phyloP scores from a whole-genome alignment of 2,888 invertebrate species.

The Ligdia adustata region DNA sequence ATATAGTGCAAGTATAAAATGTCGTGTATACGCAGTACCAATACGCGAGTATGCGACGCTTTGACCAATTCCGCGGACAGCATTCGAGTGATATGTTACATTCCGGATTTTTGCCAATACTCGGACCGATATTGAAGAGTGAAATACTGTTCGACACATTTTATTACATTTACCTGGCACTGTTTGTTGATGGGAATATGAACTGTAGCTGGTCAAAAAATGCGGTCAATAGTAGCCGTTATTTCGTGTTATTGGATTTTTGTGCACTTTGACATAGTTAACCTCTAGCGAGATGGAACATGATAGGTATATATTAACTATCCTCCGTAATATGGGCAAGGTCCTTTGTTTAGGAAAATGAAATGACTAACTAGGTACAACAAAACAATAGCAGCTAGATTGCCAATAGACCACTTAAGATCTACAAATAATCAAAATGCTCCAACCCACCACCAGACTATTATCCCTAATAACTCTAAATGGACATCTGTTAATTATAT shows the following conservation, averaged over 20 bases:
- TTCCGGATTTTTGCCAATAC: slow-evolving; percentile 51
- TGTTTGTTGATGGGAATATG: slow-evolving; percentile 16
- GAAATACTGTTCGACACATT: slow-evolving; percentile 53
- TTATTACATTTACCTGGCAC: slow-evolving; percentile 56
- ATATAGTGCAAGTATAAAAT: neutral
- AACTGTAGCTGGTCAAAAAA: slow-evolving; percentile 10
- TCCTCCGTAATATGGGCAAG: too few relatives aligned
- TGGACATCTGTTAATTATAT: too few relatives aligned
- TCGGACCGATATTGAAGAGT: slow-evolving; percentile 48
- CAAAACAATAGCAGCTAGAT: too few relatives aligned
- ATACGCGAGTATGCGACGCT: slow-evolving; percentile 37
- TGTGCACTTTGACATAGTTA: neutral
- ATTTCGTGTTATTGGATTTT: slow-evolving; percentile 11
- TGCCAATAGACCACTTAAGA: too few relatives aligned
- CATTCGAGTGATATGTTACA: slow-evolving; percentile 39
- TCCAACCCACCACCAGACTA: too few relatives aligned
- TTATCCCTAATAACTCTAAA: too few relatives aligned
- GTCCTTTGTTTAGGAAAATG: too few relatives aligned
- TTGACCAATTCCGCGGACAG: slow-evolving; percentile 47
- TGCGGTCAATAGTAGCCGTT: slow-evolving; percentile 6
- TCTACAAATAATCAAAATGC: too few relatives aligned
- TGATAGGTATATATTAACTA: too few relatives aligned
- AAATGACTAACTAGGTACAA: too few relatives aligned
- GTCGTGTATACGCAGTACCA: neutral
- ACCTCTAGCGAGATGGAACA: too few relatives aligned